Conservation (phyloP, 2,113 vertebrate species). For the Todiramphus chloris region DNA sequence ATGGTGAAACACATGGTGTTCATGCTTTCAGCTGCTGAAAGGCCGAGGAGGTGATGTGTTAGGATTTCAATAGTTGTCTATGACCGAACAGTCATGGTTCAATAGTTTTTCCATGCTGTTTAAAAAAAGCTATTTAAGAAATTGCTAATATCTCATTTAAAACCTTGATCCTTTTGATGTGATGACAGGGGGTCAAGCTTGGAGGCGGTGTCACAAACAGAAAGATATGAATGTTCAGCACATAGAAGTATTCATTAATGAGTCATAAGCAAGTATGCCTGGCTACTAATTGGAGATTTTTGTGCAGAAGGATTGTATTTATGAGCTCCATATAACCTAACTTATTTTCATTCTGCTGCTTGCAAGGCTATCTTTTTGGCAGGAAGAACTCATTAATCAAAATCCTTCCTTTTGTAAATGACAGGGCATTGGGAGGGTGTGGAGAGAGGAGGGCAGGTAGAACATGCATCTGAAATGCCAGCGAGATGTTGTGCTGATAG, state of each 20-base stretch:
- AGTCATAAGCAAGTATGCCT: slow-evolving; percentile 40
- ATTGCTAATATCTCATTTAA: slow-evolving; percentile 35
- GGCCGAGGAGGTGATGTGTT: not conserved
- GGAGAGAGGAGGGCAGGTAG: slow-evolving; percentile 24
- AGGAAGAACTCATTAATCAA: slow-evolving; percentile 49
- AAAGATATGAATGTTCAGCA: slow-evolving; percentile 57
- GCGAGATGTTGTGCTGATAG: not conserved
- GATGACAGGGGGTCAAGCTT: slow-evolving; percentile 52
- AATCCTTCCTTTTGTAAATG: slow-evolving; percentile 37
- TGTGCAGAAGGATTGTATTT: slow-evolving; percentile 40
- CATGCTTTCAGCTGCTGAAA: not conserved
- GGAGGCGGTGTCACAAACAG: slow-evolving; percentile 51
- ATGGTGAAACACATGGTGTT: not conserved
- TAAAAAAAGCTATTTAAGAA: slow-evolving; percentile 54
- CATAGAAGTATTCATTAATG: slow-evolving; percentile 60
- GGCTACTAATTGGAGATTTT: slow-evolving; percentile 53
- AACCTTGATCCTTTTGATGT: slow-evolving; percentile 56
- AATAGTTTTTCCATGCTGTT: not conserved
- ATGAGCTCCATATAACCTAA: not conserved
- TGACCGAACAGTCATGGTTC: slow-evolving; percentile 25
- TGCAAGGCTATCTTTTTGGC: slow-evolving; percentile 12
- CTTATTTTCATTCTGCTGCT: slow-evolving; percentile 25
- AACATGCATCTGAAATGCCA: slow-evolving; percentile 17
- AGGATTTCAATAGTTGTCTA: not conserved
- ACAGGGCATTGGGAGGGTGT: not conserved